Evolutionary conservation across 2,113 vertebrate species (phyloP), one percentile per base, ranked within the genome.

Genomic region (Hemiprocne comata): DNA sequence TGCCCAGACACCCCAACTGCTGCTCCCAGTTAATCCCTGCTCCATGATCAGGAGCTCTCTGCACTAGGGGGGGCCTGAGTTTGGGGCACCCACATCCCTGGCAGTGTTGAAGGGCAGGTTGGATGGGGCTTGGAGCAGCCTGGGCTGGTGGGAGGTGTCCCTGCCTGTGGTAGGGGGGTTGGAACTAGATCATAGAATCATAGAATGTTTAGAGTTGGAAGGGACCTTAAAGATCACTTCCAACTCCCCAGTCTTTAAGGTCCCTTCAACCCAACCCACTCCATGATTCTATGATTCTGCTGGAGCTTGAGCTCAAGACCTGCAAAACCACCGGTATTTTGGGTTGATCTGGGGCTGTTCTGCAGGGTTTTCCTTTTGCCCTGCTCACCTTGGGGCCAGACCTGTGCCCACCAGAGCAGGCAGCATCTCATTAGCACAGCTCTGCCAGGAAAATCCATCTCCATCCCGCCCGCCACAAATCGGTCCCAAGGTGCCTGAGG

Each of bases 311-410:
- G 36, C 67, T 9, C 29, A 3, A n/a, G 46, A 13, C 23, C 3
- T 2, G 15, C 16, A 12, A 13, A 1, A 3, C 5, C 2, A 17
- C 2, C 2, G 13, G 6, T 20, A 0, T 7, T 6, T 5, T 0
- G 55, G 76, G 67, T 42, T 13, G 62, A 2, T 42, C 14, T 25
- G 17, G 60, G 89, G 33, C 72, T 62, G 6, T 54, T 53, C 21
- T 16, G 36, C 55, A 17, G 28, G 46, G 51, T 3, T 54, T 58
- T 17, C 2, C 28, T 23, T 24, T 14, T 42, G 40, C 40, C 13
- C 40, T 42, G 40, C 13, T 14, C 40, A 11, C 40, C 40, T 14
- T 42, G 40, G 40, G 40, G 40, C 40, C 40, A 42, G 40, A 42
- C 10, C 40, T 42, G 40, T 42, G 40, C 40, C 40, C 40, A 42